These are phyloP conservation scores for Atta cephalotes DNA, from an alignment of 1,140 invertebrate species.

Conservation along the genomic window DNA sequence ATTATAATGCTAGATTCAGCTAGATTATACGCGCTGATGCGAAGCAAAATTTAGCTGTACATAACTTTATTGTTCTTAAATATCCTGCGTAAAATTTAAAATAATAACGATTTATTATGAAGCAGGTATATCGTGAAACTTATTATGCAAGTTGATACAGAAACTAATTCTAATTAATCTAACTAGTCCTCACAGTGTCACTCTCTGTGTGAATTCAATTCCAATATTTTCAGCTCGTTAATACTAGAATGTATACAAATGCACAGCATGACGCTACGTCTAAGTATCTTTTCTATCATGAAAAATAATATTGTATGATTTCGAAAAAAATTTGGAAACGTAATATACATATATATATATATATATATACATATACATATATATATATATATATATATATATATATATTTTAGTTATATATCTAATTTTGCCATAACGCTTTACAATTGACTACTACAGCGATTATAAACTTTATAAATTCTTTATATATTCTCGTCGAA, in stretches of 20 bases:
- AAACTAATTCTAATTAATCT: conserved; percentile 49
- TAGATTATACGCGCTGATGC: neutral
- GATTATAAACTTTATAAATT: conserved; percentile 62
- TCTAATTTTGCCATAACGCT: conserved; percentile 68
- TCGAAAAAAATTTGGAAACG: conserved; percentile 6
- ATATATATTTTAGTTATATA: conserved; percentile 23
- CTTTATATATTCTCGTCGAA: conserved; percentile 59
- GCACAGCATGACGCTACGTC: conserved; percentile 15
- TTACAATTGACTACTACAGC: conserved; percentile 45
- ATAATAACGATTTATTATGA: conserved; percentile 15
- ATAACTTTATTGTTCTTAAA: conserved; percentile 43
- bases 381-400: conserved; percentile 27
- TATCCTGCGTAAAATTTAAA: conserved; percentile 33
- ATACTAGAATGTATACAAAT: conserved; percentile 35
- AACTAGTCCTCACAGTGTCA: conserved; percentile 27
- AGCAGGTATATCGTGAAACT: conserved; percentile 26
- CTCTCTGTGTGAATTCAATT: conserved; percentile 23
- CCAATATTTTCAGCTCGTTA: conserved; percentile 33
- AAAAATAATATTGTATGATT: conserved; percentile 43
- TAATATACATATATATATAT: neutral
- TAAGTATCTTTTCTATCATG: conserved; percentile 21
- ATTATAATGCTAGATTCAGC: conserved; percentile 30
- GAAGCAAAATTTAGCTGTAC: conserved; percentile 44
- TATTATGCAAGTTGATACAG: conserved; percentile 22
- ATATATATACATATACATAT: neutral